Conservation (phyloP, 2,113 vertebrate species). For the Anguilla rostrata region DNA sequence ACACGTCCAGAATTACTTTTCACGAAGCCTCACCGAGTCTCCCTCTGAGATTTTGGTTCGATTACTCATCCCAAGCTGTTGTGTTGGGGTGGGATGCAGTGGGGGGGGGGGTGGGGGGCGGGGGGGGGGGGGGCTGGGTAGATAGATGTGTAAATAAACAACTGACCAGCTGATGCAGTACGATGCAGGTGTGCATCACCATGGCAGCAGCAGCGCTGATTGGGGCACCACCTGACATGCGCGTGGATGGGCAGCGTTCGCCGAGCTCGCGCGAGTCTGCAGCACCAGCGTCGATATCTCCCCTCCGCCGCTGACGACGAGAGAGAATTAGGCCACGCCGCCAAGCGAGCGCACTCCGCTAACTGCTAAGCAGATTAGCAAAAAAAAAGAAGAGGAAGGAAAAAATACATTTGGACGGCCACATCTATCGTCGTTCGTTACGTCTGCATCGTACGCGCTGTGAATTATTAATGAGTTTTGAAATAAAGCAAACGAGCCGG, state of each 20-base stretch:
- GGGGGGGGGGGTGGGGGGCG: too few species aligned
- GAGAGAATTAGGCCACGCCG: slow-evolving; percentile 38
- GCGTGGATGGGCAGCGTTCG: not conserved
- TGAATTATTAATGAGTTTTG: slow-evolving; percentile 35
- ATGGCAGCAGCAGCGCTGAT: not conserved
- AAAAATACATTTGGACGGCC: slow-evolving; percentile 9
- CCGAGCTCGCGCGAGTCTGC: not conserved
- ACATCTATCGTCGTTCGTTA: slow-evolving; percentile 17
- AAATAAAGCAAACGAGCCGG: not conserved
- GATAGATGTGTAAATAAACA: not conserved
- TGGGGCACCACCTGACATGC: not conserved
- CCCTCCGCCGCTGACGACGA: not conserved
- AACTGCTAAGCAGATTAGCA: slow-evolving; percentile 41
- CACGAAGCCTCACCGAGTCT: not conserved
- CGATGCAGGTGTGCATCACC: not conserved
- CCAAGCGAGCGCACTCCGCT: slow-evolving; percentile 13
- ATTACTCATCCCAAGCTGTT: not conserved
- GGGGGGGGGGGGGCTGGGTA: not conserved
- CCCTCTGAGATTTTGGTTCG: not conserved
- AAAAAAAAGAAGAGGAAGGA: not conserved
- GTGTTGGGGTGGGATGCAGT: not conserved
- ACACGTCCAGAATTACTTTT: not conserved
- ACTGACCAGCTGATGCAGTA: not conserved
- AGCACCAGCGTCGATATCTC: not conserved
- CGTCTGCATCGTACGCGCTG: slow-evolving; percentile 30